Evolutionary conservation across 2,888 invertebrate species (phyloP), one percentile per base, ranked within the genome.

Genomic region (Rhamnusium bicolor): DNA sequence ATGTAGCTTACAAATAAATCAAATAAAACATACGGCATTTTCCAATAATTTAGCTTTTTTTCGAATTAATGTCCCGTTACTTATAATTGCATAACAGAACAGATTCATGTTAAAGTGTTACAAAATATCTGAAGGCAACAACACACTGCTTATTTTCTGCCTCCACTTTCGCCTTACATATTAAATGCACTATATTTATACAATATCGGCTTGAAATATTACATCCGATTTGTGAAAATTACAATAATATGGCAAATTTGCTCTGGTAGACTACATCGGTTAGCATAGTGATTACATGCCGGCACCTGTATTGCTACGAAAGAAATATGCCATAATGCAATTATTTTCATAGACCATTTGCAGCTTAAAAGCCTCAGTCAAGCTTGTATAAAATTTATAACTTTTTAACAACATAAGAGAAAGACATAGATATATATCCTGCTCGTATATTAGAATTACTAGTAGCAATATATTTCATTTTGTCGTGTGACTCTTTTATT

Each of bases 341-440:
- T 72, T 74, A 72, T 54, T 67, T 71, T 61, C 72, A 71, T 62
- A 54, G 69, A 69, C 74, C 71, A 72, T 74, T 74, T 74, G 61
- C 60, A 53, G 69, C 63, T 69, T 54, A 72, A 72, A 74, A 69
- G 72, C 65, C 53, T 53, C 54, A 68, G 61, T 47, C 19, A 40
- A 12, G 61, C 51, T 19, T 51, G 51, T 51, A 51, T 51, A 51
- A 40, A 40, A 40, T 40, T 40, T n/a, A 40, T n/a, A 40, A 40
- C 40, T 40, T 40, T 40, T 40, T 40, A 40, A 40, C 40, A 40
- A 40, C 40, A 40, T n/a, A 4, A 10, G n/a, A 40, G n/a, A n/a
- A n/a, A n/a, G n/a, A 40, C 4, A n/a, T 4, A 5, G n/a, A 12
- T 1, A 40, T 3, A 12, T 40, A n/a, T 1, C 2, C 40, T 40